phyloP scores from a whole-genome alignment of 2,113 vertebrate species.

The Dendropsophus ebraccatus region DNA sequence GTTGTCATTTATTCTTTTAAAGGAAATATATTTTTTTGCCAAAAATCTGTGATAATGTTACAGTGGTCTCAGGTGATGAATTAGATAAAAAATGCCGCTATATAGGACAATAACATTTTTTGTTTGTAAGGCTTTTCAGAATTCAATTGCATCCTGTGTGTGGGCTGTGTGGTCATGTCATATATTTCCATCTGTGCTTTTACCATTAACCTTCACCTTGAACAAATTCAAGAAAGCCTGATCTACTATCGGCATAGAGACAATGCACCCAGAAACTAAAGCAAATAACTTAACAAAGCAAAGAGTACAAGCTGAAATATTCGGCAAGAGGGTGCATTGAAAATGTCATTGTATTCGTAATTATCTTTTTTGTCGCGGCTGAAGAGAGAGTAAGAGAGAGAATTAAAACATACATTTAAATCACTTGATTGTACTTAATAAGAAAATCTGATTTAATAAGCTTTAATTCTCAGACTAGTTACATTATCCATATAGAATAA shows the following conservation, averaged over 20 bases:
- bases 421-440: not conserved
- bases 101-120: not conserved
- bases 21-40: not conserved
- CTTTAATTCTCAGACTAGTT: not conserved
- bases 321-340: slow-evolving; percentile 11
- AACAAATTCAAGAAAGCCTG: slow-evolving; percentile 50
- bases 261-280: slow-evolving; percentile 19
- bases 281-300: slow-evolving; percentile 37
- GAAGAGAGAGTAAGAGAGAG: not conserved
- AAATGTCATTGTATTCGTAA: slow-evolving; percentile 45
- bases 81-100: slow-evolving; percentile 2
- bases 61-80: not conserved
- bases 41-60: not conserved
- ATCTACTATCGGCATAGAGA: slow-evolving; percentile 44
- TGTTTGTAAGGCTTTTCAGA: slow-evolving; percentile 27
- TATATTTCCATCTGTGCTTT: slow-evolving; percentile 46
- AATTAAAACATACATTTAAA: not conserved
- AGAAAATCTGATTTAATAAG: not conserved
- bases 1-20: not conserved
- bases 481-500: not conserved
- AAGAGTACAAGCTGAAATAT: slow-evolving; percentile 11
- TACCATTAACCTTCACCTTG: slow-evolving; percentile 56
- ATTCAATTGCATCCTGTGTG: slow-evolving; percentile 26
- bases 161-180: slow-evolving; percentile 41
- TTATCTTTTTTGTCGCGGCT: slow-evolving; percentile 9